Percentiles rank a stretch among this genome's conserved stretches.
Evolutionary conservation across 2,797 vertebrate species (phyloP).

Genomic region (Tolypeutes matacus): DNA sequence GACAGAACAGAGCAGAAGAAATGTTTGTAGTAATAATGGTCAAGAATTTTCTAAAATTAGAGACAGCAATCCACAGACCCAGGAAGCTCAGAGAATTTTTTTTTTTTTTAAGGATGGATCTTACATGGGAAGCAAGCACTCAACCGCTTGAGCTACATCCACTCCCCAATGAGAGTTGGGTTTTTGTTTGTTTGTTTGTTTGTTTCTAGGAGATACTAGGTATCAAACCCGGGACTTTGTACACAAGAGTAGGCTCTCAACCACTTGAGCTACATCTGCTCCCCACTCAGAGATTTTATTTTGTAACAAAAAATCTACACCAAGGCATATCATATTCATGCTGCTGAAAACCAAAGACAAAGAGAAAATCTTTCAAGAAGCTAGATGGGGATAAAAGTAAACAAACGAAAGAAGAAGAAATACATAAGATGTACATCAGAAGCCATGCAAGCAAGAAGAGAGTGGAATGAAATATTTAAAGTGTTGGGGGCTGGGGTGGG

Average conservation of each 20-base stretch:
- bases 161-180: too few species aligned
- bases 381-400: too few species aligned
- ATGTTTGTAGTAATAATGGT: not conserved
- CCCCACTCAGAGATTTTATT: too few species aligned
- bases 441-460: not conserved
- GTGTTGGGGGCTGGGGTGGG: not conserved
- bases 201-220: too few species aligned
- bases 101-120: too few species aligned
- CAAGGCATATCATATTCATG: not conserved
- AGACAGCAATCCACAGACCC: not conserved
- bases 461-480: not conserved
- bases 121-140: too few species aligned
- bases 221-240: too few species aligned
- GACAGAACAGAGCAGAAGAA: not conserved
- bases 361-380: not conserved
- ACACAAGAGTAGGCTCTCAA: too few species aligned
- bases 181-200: too few species aligned
- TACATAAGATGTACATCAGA: not conserved
- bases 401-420: not conserved
- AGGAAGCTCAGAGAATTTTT: not conserved
- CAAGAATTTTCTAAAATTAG: too few species aligned
- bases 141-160: too few species aligned
- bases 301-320: not conserved
- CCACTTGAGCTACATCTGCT: too few species aligned
- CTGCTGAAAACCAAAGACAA: not conserved